phyloP scores from a whole-genome alignment of 2,797 vertebrate genomes.

The Melanogrammus aeglefinus region DNA sequence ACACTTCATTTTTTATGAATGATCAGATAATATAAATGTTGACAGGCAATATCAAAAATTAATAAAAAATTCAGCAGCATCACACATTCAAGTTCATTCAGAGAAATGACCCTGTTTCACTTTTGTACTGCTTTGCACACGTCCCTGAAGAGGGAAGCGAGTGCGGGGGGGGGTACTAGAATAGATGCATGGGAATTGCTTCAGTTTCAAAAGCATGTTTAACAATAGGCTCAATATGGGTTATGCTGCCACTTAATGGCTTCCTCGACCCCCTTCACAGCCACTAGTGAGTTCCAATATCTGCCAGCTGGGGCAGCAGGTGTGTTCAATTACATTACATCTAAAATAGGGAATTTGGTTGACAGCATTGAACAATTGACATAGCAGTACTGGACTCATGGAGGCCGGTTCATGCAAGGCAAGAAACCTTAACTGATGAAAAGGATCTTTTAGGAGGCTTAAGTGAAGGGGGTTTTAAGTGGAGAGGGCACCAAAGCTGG shows the following conservation, averaged over 20 bases:
- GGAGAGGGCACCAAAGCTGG: neutral
- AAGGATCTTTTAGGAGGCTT: neutral
- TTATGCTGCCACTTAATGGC: neutral
- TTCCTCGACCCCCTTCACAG: neutral
- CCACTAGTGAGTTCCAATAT: neutral
- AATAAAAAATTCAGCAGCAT: neutral
- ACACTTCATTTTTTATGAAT: neutral
- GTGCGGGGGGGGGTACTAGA: neutral
- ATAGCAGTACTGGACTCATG: neutral
- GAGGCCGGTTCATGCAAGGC: neutral
- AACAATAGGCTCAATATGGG: neutral
- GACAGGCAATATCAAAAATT: neutral
- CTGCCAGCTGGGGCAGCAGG: neutral
- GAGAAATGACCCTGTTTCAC: neutral
- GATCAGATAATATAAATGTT: neutral
- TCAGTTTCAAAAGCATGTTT: neutral
- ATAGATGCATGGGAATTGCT: neutral
- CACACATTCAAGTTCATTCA: neutral
- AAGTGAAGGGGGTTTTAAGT: neutral
- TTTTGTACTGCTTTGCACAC: neutral
- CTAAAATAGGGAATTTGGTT: neutral
- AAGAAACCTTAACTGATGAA: neutral
- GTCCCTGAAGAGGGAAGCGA: neutral
- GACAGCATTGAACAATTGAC: neutral
- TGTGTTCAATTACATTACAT: neutral